Evolutionary conservation across 2,888 invertebrate species (phyloP).

Genomic region (Tineola bisselliella): DNA sequence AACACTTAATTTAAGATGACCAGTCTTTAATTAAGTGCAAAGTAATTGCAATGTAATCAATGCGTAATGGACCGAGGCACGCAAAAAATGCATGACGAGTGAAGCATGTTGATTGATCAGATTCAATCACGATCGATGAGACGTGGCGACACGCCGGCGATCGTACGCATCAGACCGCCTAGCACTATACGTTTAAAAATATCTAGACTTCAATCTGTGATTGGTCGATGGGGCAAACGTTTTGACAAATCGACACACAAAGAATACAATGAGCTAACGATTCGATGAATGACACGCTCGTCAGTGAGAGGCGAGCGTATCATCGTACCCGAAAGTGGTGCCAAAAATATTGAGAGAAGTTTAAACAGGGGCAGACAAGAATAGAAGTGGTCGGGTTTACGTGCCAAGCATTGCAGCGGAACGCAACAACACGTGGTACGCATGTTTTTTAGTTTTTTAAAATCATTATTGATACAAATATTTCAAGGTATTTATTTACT

Average conservation of each 20-base stretch:
- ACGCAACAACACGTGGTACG: slow-evolving; percentile 18
- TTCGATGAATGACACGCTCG: slow-evolving; percentile 62
- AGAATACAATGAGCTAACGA: slow-evolving; percentile 59
- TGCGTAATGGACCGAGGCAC: background rate
- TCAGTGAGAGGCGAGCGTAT: slow-evolving; percentile 28
- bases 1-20: background rate
- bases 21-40: background rate
- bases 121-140: slow-evolving; percentile 50
- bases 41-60: slow-evolving; percentile 5
- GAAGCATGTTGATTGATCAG: background rate
- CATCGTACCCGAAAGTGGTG: slow-evolving; percentile 31
- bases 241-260: slow-evolving; percentile 52
- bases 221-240: slow-evolving; percentile 39
- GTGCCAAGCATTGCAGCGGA: slow-evolving; percentile 53
- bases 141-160: slow-evolving; percentile 47
- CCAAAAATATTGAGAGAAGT: slow-evolving; percentile 56
- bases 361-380: slow-evolving; percentile 51
- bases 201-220: slow-evolving; percentile 37
- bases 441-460: no score
- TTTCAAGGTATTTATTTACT: no score
- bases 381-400: slow-evolving; percentile 48
- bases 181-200: slow-evolving; percentile 16
- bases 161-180: slow-evolving; percentile 32
- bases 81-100: background rate
- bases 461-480: no score